These are phyloP conservation scores for Chamaea fasciata DNA, from an alignment of 2,113 vertebrate genomes.

Conservation along the genomic window DNA sequence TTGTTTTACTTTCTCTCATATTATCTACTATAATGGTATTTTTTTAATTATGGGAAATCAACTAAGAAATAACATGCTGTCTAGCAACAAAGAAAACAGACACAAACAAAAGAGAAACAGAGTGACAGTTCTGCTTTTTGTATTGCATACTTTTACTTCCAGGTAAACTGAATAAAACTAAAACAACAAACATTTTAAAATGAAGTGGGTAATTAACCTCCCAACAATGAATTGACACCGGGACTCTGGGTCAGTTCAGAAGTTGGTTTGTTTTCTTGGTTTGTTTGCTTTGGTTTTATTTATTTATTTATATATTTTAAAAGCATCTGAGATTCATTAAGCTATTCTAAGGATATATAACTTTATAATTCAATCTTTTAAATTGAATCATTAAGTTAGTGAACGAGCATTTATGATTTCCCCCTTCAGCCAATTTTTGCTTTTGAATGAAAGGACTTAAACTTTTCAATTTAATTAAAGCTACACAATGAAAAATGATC, in stretches of 20 bases:
- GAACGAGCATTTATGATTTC: background rate
- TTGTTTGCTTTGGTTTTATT: background rate
- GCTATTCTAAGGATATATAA: background rate
- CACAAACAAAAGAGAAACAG: constrained; percentile 54
- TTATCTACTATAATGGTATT: constrained; percentile 34
- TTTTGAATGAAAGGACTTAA: background rate
- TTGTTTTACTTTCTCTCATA: constrained; percentile 58
- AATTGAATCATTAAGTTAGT: background rate
- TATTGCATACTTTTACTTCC: background rate
- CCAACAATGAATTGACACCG: constrained; percentile 5
- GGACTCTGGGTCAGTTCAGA: background rate
- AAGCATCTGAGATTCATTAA: background rate
- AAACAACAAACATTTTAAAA: constrained; percentile 50
- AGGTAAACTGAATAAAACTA: constrained; percentile 50
- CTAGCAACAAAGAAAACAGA: constrained; percentile 58
- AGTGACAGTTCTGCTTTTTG: constrained; percentile 31
- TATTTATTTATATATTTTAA: background rate
- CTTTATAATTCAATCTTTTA: background rate
- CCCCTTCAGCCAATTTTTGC: background rate
- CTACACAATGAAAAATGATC: background rate
- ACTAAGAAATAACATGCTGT: constrained; percentile 47
- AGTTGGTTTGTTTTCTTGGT: background rate
- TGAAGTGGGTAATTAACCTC: background rate
- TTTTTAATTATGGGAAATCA: constrained; percentile 56
- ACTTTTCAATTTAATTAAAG: background rate